phyloP scores from a whole-genome alignment of 2,888 invertebrate species.

The Eristalis arbustorum region DNA sequence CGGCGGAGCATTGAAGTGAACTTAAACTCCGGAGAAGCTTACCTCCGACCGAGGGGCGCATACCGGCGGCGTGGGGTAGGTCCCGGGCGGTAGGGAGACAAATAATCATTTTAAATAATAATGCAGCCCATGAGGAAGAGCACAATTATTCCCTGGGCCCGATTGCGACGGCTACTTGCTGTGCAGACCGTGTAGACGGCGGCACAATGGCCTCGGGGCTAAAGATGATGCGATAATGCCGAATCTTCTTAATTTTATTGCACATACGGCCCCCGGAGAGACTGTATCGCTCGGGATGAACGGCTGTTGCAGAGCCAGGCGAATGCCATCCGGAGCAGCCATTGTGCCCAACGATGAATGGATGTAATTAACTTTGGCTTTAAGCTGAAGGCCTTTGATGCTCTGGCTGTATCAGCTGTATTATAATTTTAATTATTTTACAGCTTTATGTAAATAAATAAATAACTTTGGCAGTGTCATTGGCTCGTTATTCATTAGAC shows the following conservation, averaged over 20 bases:
- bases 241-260: constrained; percentile 6
- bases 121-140: not conserved
- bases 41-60: not conserved
- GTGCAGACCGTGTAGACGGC: too few relatives aligned
- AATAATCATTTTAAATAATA: constrained; percentile 35
- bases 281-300: not conserved
- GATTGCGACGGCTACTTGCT: not conserved
- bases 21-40: constrained; percentile 17
- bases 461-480: too few relatives aligned
- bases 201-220: not conserved
- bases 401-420: too few relatives aligned
- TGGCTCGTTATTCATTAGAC: too few relatives aligned
- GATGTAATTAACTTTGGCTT: too few relatives aligned
- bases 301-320: not conserved
- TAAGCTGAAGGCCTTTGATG: too few relatives aligned
- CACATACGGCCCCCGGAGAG: not conserved
- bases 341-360: too few relatives aligned
- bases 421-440: too few relatives aligned
- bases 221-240: not conserved
- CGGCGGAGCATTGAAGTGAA: not conserved
- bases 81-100: not conserved
- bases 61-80: not conserved
- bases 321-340: too few relatives aligned
- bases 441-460: too few relatives aligned
- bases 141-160: not conserved